A percentile compares a stretch with the other conserved stretches of the same genome.
Conservation (phyloP, 2,113 vertebrate species). For the Corythoichthys intestinalis region DNA sequence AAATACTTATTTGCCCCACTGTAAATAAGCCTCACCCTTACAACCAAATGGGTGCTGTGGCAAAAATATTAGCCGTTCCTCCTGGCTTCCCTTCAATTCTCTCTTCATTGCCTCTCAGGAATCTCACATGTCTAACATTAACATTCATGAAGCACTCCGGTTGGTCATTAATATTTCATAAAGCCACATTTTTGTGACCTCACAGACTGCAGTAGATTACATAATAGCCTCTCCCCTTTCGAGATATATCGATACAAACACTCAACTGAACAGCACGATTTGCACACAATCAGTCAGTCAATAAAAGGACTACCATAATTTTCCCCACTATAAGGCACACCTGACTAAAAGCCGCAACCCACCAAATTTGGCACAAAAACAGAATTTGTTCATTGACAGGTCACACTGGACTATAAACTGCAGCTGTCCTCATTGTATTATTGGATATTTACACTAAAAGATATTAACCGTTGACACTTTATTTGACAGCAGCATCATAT, state of each 20-base stretch:
- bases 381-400: too few species aligned
- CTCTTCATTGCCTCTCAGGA: constrained; percentile 19
- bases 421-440: too few species aligned
- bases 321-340: too few species aligned
- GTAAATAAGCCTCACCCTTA: neutral
- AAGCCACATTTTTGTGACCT: constrained; percentile 24
- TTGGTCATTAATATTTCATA: constrained; percentile 57
- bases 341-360: too few species aligned
- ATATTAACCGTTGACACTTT: too few species aligned
- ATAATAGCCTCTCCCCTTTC: constrained; percentile 1
- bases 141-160: constrained; percentile 53
- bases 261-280: neutral
- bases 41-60: neutral
- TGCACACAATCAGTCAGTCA: neutral
- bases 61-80: constrained; percentile 3
- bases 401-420: too few species aligned
- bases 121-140: constrained; percentile 41
- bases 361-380: too few species aligned
- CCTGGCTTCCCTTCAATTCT: constrained; percentile 8
- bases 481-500: too few species aligned
- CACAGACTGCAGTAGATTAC: constrained; percentile 36
- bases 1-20: too few species aligned
- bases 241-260: neutral
- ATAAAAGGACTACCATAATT: neutral
- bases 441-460: too few species aligned